Evolutionary conservation across 2,797 vertebrate species (phyloP).

Genomic region (Gymnodraco acuticeps): DNA sequence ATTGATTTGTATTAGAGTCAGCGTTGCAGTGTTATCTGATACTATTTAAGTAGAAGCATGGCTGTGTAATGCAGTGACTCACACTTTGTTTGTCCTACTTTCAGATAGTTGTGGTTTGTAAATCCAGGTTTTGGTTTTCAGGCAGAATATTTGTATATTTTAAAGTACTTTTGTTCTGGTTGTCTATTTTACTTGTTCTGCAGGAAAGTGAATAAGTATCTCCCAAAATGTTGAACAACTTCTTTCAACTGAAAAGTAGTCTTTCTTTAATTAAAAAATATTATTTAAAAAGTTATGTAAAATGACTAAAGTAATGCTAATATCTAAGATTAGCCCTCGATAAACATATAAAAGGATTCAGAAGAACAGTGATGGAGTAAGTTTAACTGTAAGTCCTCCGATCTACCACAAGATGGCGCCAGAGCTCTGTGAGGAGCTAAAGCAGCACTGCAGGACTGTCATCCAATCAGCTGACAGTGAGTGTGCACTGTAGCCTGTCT

Average conservation of each 20-base stretch:
- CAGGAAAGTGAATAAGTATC: too few species aligned
- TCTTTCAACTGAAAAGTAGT: neutral
- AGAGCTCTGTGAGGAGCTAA: constrained; percentile 40
- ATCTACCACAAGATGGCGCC: constrained; percentile 60
- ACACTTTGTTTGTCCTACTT: too few species aligned
- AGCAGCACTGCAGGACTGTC: constrained; percentile 14
- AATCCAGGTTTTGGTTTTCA: too few species aligned
- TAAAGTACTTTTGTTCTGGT: neutral
- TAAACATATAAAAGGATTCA: too few species aligned
- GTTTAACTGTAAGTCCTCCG: neutral
- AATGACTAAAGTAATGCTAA: neutral
- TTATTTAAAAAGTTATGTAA: too few species aligned
- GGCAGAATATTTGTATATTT: too few species aligned
- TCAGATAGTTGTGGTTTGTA: too few species aligned
- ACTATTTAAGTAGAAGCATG: neutral
- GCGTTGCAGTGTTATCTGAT: too few species aligned
- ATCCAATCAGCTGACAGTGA: constrained; percentile 9
- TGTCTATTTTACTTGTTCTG: neutral
- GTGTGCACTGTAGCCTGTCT: neutral
- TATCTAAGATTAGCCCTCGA: neutral
- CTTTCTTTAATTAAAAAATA: neutral
- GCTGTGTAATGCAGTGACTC: neutral
- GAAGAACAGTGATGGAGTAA: neutral
- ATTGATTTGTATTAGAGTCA: too few species aligned
- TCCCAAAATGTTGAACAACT: neutral